Conservation (phyloP, 2,113 vertebrate species). For the Chamaetylas fuelleborni region DNA sequence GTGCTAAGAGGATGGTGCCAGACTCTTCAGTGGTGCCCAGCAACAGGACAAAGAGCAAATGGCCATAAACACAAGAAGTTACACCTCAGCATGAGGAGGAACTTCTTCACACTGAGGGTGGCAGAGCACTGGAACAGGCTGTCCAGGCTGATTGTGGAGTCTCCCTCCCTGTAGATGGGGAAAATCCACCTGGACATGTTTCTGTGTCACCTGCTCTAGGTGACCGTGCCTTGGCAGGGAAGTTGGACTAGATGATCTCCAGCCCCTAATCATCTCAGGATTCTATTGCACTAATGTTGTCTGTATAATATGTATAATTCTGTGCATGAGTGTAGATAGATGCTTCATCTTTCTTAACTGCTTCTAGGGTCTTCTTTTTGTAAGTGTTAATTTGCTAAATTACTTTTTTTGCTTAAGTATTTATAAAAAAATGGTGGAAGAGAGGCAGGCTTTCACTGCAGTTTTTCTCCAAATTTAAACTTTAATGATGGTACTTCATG, state of each 20-base stretch:
- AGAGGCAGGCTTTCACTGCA: not conserved
- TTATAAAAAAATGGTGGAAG: not conserved
- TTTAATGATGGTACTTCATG: not conserved
- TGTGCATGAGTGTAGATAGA: not conserved
- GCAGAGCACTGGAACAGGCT: not conserved
- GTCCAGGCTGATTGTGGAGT: not conserved
- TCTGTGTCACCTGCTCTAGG: not conserved
- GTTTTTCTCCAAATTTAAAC: not conserved
- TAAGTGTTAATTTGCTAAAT: not conserved
- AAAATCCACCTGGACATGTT: fast-evolving
- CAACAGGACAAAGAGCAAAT: not conserved
- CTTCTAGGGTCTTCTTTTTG: not conserved
- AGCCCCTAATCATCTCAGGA: not conserved
- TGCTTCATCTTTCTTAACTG: not conserved
- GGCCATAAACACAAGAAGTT: not conserved
- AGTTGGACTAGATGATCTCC: not conserved
- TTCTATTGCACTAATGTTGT: not conserved
- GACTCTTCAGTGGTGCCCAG: not conserved
- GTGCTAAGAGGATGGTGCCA: not conserved
- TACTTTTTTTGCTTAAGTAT: not conserved
- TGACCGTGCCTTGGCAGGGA: not conserved
- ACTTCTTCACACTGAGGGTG: not conserved
- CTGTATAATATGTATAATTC: not conserved
- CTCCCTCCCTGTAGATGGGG: not conserved
- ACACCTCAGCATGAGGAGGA: not conserved